Percentiles rank a stretch among this genome's conserved stretches.
phyloP scores from a whole-genome alignment of 2,888 invertebrate species.

The Steromphala cineraria region DNA sequence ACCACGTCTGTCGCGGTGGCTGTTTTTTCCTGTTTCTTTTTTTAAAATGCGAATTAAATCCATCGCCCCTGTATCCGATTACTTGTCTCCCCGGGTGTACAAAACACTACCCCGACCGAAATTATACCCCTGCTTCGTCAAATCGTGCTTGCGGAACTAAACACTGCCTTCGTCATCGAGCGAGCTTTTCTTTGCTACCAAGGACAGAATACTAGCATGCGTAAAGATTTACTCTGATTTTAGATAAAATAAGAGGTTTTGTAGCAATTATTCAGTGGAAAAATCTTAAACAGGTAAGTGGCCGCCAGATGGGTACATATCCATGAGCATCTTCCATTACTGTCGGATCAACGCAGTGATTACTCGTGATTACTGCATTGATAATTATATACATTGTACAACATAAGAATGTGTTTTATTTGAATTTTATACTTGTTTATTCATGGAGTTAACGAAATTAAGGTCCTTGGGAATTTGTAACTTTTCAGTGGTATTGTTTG shows the following conservation, averaged over 20 bases:
- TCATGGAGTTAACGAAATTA: no score
- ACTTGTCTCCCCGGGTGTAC: not conserved
- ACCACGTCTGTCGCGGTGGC: not conserved
- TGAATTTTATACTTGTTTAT: no score
- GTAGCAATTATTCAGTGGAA: not conserved
- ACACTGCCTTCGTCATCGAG: not conserved
- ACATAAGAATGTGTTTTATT: no score
- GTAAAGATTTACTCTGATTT: not conserved
- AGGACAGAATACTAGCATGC: not conserved
- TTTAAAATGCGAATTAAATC: not conserved
- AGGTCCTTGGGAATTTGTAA: no score
- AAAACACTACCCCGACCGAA: not conserved
- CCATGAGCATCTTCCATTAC: no score
- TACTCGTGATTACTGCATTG: no score
- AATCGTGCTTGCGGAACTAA: not conserved
- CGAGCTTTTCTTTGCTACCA: not conserved
- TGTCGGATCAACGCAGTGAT: no score
- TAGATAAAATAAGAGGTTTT: slow-evolving; percentile 2
- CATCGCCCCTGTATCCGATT: not conserved
- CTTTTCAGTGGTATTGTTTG: no score
- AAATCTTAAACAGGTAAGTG: not conserved
- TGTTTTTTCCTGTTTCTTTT: not conserved
- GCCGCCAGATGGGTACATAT: no score
- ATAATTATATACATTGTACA: no score
- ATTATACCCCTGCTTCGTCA: not conserved